A percentile compares a stretch with the other conserved stretches of the same genome.
phyloP scores from a whole-genome alignment of 2,888 invertebrate species.

The Plagodis dolabraria region DNA sequence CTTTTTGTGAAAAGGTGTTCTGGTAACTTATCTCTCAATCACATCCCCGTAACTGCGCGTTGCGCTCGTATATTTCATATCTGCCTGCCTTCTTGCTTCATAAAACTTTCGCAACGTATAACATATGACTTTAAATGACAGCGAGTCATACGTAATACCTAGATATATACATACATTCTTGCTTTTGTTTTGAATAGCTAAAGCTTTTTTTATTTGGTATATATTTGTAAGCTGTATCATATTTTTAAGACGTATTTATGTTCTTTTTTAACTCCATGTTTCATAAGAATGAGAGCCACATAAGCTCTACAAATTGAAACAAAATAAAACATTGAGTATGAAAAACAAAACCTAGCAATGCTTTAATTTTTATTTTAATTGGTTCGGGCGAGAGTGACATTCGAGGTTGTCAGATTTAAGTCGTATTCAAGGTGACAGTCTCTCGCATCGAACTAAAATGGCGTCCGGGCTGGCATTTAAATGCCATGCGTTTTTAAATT shows the following conservation, averaged over 20 bases:
- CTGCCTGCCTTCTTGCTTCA: slow-evolving; percentile 54
- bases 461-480: slow-evolving; percentile 82
- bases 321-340: too few species aligned
- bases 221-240: too few species aligned
- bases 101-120: slow-evolving; percentile 64
- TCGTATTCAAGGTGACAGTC: slow-evolving; percentile 82
- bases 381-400: slow-evolving; percentile 77
- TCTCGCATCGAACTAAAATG: slow-evolving; percentile 78
- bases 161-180: too few species aligned
- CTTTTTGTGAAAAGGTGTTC: slow-evolving; percentile 77
- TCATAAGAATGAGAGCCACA: too few species aligned
- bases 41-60: slow-evolving; percentile 56
- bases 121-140: slow-evolving; percentile 21
- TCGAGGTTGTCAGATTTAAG: slow-evolving; percentile 84
- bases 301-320: too few species aligned
- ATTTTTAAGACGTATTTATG: too few species aligned
- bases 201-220: background rate
- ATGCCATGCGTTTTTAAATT: slow-evolving; percentile 84
- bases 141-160: slow-evolving; percentile 13
- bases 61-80: slow-evolving; percentile 62
- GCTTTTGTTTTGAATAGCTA: slow-evolving; percentile 1
- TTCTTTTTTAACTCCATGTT: too few species aligned
- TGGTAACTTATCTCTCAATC: slow-evolving; percentile 74
- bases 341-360: slow-evolving; percentile 59
- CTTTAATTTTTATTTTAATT: slow-evolving; percentile 72